Evolutionary conservation across 2,113 vertebrate genomes (phyloP).

Genomic region (Scartelaos histophorus): DNA sequence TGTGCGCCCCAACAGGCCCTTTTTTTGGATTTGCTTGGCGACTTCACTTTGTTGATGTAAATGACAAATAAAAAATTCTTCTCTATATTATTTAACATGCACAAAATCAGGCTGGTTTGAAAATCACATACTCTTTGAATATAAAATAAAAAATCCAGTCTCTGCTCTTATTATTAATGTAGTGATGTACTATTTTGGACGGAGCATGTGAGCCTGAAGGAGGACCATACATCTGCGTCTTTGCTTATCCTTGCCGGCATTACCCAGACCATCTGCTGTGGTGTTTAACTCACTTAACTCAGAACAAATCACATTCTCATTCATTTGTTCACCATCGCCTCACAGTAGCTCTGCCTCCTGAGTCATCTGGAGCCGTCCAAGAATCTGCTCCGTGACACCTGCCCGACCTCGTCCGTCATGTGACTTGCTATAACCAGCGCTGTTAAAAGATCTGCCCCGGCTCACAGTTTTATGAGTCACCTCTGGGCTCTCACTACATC

Average conservation of each 20-base stretch:
- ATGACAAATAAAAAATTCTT: neutral
- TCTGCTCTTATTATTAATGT: neutral
- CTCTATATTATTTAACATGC: too few relatives aligned
- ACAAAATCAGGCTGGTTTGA: too few relatives aligned
- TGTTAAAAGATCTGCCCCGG: neutral
- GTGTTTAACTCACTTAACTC: conserved; percentile 26
- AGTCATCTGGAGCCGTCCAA: conserved; percentile 4
- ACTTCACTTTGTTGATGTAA: neutral
- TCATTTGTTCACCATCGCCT: conserved; percentile 20
- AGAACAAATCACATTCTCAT: conserved; percentile 27
- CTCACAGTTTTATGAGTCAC: conserved; percentile 1
- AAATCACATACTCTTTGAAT: too few relatives aligned
- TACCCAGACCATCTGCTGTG: conserved; percentile 21
- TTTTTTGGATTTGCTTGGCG: neutral
- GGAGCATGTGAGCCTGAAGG: neutral
- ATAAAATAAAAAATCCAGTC: too few relatives aligned
- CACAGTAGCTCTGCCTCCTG: conserved; percentile 7
- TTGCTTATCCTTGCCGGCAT: neutral
- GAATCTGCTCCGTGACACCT: conserved; percentile 3
- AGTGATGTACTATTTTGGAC: neutral
- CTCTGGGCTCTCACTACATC: neutral
- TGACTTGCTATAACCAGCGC: neutral
- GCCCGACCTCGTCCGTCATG: neutral
- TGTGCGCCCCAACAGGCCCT: neutral
- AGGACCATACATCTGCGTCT: neutral